Base-by-base conservation (phyloP, 2,888 invertebrate species). In the Mechanitis mazaeus region DNA sequence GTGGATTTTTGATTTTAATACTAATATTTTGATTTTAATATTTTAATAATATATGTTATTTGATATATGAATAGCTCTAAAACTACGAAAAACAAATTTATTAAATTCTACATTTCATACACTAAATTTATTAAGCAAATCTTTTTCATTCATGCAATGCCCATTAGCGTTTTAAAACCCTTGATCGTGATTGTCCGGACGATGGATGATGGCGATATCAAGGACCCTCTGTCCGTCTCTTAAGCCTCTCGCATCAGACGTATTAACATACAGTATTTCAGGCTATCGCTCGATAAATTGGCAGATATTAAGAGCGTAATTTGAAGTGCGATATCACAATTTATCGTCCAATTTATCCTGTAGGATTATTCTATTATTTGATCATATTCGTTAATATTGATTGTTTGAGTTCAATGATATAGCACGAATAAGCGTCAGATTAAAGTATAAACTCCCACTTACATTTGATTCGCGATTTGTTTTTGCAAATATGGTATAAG, bases 371-470 rank as follows among this genome's bases (percentile, higher is more conserved):
- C 35, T 35, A 35, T 35, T 35, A 35, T 35, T 35, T 35, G 35
- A 35, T 35, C 35, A 35, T 35, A 35, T 35, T 35, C 20, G 20
- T 20, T 20, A 20, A 20, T 20, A 20, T 20, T 35, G 6, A 2
- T 35, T 35, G 6, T 35, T 35, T 35, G 6, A 35, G 3, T 35
- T 5, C 3, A 35, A 35, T 35, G 35, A 35, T 35, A 1, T 5
- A 35, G 35, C 35, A 5, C 35, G 35, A 35, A 35, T 5, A 35
- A 35, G 4, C 6, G 2, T 35, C 35, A 6, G 35, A 35, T 35
- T 35, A 35, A 35, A 35, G 35, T 35, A 83, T 20, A 20, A 20
- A 20, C 20, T 20, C 20, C 0, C 20, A 20, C 20, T 20, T 20
- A 20, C 20, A 20, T 20, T 20, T 20, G 20, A 20, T 20, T 20